Evolutionary conservation across 2,113 vertebrate genomes (phyloP).

Genomic region (Hypomesus transpacificus): DNA sequence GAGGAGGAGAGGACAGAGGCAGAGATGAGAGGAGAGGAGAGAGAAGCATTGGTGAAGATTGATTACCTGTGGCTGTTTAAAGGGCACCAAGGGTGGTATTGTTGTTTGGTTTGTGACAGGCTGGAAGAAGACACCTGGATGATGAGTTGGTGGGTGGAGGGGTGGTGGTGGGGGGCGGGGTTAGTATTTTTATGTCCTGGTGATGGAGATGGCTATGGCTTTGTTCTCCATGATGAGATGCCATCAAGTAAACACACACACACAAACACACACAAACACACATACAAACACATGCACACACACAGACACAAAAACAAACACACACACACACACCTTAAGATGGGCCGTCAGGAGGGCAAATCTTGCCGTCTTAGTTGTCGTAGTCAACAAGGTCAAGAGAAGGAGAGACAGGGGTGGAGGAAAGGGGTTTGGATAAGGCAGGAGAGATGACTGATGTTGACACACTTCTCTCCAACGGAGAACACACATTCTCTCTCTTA

Average conservation of each 20-base stretch:
- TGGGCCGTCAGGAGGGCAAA: too few relatives aligned
- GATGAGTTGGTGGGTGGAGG: conserved; percentile 38
- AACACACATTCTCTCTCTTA: too few relatives aligned
- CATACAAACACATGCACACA: too few relatives aligned
- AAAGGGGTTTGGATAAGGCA: too few relatives aligned
- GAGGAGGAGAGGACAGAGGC: conserved; percentile 37
- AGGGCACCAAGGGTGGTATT: conserved; percentile 22
- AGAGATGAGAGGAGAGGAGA: conserved; percentile 29
- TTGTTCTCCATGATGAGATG: conserved; percentile 22
- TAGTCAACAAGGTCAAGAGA: too few relatives aligned
- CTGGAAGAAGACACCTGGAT: conserved; percentile 18
- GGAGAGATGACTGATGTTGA: too few relatives aligned
- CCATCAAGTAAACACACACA: not conserved
- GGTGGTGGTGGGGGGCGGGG: not conserved
- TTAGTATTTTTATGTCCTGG: conserved; percentile 10
- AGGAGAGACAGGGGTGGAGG: too few relatives aligned
- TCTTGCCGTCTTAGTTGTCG: too few relatives aligned
- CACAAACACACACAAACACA: too few relatives aligned
- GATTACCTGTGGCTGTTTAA: conserved; percentile 52
- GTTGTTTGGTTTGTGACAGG: conserved; percentile 20
- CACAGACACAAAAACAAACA: too few relatives aligned
- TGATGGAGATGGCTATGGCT: conserved; percentile 40
- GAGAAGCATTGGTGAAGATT: conserved; percentile 42
- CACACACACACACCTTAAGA: too few relatives aligned
- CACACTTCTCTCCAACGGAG: too few relatives aligned